Evolutionary conservation across 2,888 invertebrate genomes (phyloP).

Genomic region (Trissonchulus latispiculum): DNA sequence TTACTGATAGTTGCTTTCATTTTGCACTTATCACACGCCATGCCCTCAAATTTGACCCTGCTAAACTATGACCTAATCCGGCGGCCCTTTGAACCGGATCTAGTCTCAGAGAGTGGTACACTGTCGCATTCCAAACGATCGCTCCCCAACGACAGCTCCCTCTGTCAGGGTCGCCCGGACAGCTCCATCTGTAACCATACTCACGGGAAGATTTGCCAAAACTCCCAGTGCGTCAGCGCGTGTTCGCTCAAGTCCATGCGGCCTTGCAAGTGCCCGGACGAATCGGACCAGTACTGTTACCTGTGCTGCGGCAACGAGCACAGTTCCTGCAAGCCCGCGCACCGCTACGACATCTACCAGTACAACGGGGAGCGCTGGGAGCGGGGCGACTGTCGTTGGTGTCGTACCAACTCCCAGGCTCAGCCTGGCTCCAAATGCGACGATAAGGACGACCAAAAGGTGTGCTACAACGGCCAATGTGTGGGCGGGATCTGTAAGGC

Average conservation of each 20-base stretch:
- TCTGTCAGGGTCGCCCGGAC: neutral
- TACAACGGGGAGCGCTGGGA: constrained; percentile 44
- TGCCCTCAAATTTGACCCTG: too few relatives aligned
- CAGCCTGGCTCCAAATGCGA: constrained; percentile 42
- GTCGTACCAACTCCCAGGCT: constrained; percentile 38
- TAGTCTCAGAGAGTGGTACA: too few relatives aligned
- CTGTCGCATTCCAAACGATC: too few relatives aligned
- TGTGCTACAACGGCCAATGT: constrained; percentile 32
- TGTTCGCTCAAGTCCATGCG: constrained; percentile 37
- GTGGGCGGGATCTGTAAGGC: constrained; percentile 10
- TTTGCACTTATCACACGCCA: too few relatives aligned
- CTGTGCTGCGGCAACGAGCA: constrained; percentile 40
- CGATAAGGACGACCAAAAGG: constrained; percentile 38
- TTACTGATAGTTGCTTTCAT: too few relatives aligned
- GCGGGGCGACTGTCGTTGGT: constrained; percentile 38
- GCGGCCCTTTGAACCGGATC: too few relatives aligned
- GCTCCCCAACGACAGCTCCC: neutral
- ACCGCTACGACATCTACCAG: constrained; percentile 30
- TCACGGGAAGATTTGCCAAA: constrained; percentile 6
- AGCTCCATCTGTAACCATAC: constrained; percentile 12
- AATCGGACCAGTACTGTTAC: constrained; percentile 43
- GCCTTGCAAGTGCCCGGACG: constrained; percentile 39
- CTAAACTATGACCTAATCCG: too few relatives aligned
- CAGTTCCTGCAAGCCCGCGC: constrained; percentile 38
- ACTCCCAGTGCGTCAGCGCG: constrained; percentile 25